Evolutionary conservation across 2,888 invertebrate genomes (phyloP), one percentile per base, ranked within the genome.

Genomic region (Xylota segnis): DNA sequence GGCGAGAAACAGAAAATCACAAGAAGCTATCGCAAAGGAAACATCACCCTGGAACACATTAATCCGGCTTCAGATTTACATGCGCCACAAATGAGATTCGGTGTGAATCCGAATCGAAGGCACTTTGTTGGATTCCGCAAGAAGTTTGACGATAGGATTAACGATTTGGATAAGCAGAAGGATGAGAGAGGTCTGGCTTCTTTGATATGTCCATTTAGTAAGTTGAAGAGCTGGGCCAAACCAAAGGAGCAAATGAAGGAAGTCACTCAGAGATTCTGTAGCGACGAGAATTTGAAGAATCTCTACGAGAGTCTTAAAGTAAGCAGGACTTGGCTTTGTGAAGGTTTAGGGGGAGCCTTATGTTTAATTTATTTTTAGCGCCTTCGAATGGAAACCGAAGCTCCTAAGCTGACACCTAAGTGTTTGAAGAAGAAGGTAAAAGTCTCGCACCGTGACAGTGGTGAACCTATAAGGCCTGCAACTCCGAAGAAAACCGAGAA

Each of bases 61-160:
- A 94, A 95, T 88, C 94, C 94, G 43, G 92, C 94, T 29, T 95
- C 95, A 0, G 94, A 95, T 86, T 90, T 95, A 29, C 94, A 95
- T 90, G 95, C 94, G 0, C 95, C 96, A 0, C 91, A 94, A 34
- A 93, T 94, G 63, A 90, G 95, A 37, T 93, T 95, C 89, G 96
- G 96, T 0, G 94, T 94, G 88, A 94, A 95, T 93, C 95, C 95
- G 0, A 93, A 94, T 82, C 93, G 94, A 56, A 92, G 94, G 87
- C 95, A 95, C 88, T 94, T 90, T 66, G 87, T 88, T 2, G 89
- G 90, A 0, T 89, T 88, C 3, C 88, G 88, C 0, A 90, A 89
- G 32, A 89, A 89, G 0, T 92, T 91, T 63, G 90, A 91, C 79
- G 89, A 90, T 88, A 89, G 90, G n/a, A 90, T 92, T 68, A 90